Conservation (phyloP, 2,888 invertebrate genomes). For the Tetramorium bicarinatum region DNA sequence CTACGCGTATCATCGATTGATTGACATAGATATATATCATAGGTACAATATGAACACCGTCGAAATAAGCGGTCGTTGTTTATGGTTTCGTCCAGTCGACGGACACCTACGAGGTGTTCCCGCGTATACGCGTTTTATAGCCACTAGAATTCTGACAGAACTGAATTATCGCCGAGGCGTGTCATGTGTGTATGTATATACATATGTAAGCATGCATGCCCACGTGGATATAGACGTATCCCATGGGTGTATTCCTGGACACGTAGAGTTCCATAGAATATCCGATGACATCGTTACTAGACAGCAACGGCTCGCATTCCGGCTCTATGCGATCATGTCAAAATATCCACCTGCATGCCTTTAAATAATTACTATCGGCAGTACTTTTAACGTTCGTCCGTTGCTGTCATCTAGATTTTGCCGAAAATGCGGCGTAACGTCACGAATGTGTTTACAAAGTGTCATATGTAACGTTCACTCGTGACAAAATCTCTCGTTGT, state of each 20-base stretch:
- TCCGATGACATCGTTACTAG: constrained; percentile 50
- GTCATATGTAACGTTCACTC: constrained; percentile 34
- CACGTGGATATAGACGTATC: constrained; percentile 32
- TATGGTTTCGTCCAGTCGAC: constrained; percentile 57
- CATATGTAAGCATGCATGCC: neutral
- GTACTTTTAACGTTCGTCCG: constrained; percentile 52
- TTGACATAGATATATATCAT: constrained; percentile 40
- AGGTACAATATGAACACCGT: constrained; percentile 37
- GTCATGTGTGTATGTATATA: constrained; percentile 12
- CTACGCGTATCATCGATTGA: constrained; percentile 27
- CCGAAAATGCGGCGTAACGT: neutral
- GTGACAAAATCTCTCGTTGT: neutral
- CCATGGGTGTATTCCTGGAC: constrained; percentile 47
- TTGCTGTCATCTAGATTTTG: neutral
- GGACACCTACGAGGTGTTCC: constrained; percentile 66
- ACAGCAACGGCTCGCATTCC: constrained; percentile 3
- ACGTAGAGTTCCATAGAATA: constrained; percentile 55
- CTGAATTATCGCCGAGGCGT: constrained; percentile 65
- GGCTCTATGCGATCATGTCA: constrained; percentile 45
- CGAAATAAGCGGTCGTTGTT: constrained; percentile 71
- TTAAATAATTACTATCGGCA: constrained; percentile 58
- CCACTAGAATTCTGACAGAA: constrained; percentile 66
- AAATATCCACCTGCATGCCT: constrained; percentile 60
- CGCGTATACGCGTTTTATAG: constrained; percentile 64
- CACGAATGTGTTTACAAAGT: constrained; percentile 62